Evolutionary conservation across 2,113 vertebrate species (phyloP).

Genomic region (Xenus cinereus): DNA sequence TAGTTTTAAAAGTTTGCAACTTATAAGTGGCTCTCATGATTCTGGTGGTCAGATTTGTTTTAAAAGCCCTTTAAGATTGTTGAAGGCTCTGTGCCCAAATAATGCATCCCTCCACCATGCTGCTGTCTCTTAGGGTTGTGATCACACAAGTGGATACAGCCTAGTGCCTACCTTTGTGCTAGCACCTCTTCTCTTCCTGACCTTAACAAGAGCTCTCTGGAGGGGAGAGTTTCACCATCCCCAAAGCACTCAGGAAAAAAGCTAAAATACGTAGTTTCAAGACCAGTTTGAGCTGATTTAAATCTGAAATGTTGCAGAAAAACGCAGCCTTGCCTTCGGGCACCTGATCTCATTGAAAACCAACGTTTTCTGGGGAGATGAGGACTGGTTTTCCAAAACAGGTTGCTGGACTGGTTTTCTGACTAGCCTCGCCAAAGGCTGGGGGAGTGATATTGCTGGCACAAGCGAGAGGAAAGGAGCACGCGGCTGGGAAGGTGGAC

Average conservation of each 20-base stretch:
- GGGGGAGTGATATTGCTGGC: not conserved
- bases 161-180: not conserved
- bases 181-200: not conserved
- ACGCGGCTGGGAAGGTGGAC: not conserved
- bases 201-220: not conserved
- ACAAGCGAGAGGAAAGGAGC: not conserved
- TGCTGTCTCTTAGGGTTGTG: not conserved
- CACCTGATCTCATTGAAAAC: constrained; percentile 13
- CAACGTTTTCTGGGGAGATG: not conserved
- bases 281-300: not conserved
- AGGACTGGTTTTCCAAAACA: not conserved
- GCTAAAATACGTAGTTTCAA: not conserved
- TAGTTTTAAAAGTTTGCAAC: not conserved
- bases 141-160: fast-evolving
- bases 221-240: not conserved
- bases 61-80: not conserved
- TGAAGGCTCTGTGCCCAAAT: not conserved
- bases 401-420: constrained; percentile 4
- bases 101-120: not conserved
- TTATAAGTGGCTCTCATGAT: not conserved
- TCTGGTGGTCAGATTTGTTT: not conserved
- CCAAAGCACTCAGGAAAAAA: not conserved
- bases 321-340: not conserved
- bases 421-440: not conserved
- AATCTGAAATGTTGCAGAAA: not conserved